Evolutionary conservation across 2,797 vertebrate species (phyloP), one percentile per base, ranked within the genome.

Genomic region (Tamandua tetradactyla): DNA sequence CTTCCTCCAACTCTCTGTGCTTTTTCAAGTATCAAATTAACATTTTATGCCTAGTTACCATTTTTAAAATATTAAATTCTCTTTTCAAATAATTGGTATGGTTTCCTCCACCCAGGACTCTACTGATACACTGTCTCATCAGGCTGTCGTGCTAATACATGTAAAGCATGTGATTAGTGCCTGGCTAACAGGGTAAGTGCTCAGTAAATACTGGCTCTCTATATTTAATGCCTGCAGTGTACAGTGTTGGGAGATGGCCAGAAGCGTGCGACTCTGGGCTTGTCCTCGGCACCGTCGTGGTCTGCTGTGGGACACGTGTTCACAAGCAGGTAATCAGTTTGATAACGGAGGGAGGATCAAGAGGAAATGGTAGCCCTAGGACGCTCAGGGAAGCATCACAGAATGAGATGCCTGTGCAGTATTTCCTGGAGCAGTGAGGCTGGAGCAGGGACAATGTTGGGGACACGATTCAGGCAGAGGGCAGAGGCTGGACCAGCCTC

Each of bases 31-130:
- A 49, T 20, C 49, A 81, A 87, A 30, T 74, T 42, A 80, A 80
- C 64, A 69, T 20, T 52, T 87, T 42, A 71, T 25, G 55, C 75
- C 68, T 62, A 23, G 44, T 74, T 57, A 83, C 2, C 40, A 69
- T 44, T 90, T 92, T 84, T 83, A 3, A 79, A 90, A 75, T 35
- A 86, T 66, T n/a, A 68, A 74, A 68, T 68, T 86, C 59, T 76
- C 57, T 88, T 42, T 76, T 93, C 55, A 23, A 64, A 75, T 81
- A 83, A 69, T 40, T 30, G 25, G 40, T 13, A 14, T 14, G 74
- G n/a, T 66, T 35, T 68, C 64, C 35, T 32, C 52, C 72, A 79
- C 78, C 42, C 30, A 9, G 64, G 42, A 37, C n/a, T 44, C 52
- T 42, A 84, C 1, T 3, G 64, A 75, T 7, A 10, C 57, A 32